Base-by-base conservation (phyloP, 2,888 invertebrate species). In the Drosophila meridionalis region DNA sequence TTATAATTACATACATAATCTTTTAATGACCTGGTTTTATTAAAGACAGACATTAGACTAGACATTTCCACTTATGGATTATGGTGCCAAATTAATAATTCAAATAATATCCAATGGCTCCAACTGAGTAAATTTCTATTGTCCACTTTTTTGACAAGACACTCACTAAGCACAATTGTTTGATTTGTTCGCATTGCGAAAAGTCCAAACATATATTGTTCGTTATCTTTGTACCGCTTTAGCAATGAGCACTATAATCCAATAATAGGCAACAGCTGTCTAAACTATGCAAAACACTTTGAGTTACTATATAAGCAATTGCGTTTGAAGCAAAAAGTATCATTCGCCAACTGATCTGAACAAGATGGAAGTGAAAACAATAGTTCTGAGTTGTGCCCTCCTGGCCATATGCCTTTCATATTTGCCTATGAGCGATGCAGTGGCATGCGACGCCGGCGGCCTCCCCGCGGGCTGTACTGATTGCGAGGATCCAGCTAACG, bases 381-480 rank as follows among this genome's bases (percentile, higher is more conserved):
- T 72, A 26, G 14, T 42, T 4, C 28, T 71, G 3, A 42, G 38
- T 38, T 77, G 78, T 43, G 78, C 48, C 38, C 26, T 77, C 12
- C 7, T 76, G 45, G 73, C 62, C 30, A 42, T 77, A 3, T 56
- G 45, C 52, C 20, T 78, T 0, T 38, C 43, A 40, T 20, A 50
- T 20, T 4, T 76, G 32, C 75, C 78, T 38, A 26, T 3, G 9
- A 20, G n/a, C 55, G 9, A 42, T n/a, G 68, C 38, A 8, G 7
- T 4, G 12, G 0, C 1, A 8, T 53, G 53, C 32, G 14, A 4
- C 20, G 2, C 12, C 12, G 3, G 0, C 2, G 36, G 20, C 0
- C 6, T 14, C 0, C 53, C 53, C 36, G 2, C 1, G 0, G 36
- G 20, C 53, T 53, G 50, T n/a, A 20, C 4, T 20, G 52, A 52